Percentiles rank a stretch among this genome's conserved stretches.
Conservation (phyloP, 2,888 invertebrate species). For the Philaethria dido region DNA sequence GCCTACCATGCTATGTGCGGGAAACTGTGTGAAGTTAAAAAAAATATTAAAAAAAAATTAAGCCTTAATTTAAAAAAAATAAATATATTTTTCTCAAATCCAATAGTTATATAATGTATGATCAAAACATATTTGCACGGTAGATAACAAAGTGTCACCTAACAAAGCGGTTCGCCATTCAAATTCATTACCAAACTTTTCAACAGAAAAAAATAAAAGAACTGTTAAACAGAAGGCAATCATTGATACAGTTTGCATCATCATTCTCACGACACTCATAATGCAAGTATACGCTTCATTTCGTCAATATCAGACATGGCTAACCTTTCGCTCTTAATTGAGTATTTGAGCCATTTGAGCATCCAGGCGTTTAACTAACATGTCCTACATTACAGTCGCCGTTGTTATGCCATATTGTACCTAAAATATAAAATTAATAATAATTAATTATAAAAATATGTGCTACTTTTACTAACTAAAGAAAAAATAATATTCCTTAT, state of each 20-base stretch:
- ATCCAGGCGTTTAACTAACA: conserved; percentile 20
- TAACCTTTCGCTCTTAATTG: conserved; percentile 30
- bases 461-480: no score
- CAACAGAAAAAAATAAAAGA: neutral
- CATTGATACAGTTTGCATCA: conserved; percentile 22
- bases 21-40: no score
- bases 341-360: conserved; percentile 30
- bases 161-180: neutral
- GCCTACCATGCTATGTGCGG: no score
- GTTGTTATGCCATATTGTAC: neutral
- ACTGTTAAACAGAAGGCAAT: neutral
- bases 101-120: no score
- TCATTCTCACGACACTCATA: conserved; percentile 8
- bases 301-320: conserved; percentile 24
- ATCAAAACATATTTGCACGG: no score
- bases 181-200: neutral
- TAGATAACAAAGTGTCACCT: no score
- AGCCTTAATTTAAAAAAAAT: no score
- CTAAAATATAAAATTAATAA: no score
- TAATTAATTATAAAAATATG: no score
- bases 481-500: no score
- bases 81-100: no score
- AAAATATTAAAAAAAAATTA: no score
- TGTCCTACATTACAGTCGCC: conserved; percentile 29
- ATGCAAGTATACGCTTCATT: conserved; percentile 24